A percentile compares a stretch with the other conserved stretches of the same genome.
Evolutionary conservation across 1,140 invertebrate genomes (phyloP).

Genomic region (Lucilia cuprina): DNA sequence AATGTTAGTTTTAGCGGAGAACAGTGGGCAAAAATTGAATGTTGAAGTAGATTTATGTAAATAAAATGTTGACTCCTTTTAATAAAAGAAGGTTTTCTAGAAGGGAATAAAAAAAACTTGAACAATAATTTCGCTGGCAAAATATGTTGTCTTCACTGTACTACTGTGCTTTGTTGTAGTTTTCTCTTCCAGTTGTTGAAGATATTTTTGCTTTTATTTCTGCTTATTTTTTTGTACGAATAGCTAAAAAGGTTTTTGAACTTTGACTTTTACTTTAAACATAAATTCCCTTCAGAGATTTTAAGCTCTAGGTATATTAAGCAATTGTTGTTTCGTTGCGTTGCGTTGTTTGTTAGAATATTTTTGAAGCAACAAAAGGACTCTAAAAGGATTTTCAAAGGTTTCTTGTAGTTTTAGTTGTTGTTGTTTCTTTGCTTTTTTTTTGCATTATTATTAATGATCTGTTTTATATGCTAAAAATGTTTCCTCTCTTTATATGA

Average conservation of each 20-base stretch:
- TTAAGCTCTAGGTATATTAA: not conserved
- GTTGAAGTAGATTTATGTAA: no score
- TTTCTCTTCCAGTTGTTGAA: not conserved
- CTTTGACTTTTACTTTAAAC: not conserved
- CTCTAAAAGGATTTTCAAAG: not conserved
- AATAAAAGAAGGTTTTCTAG: no score
- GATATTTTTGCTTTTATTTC: not conserved
- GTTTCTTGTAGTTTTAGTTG: not conserved
- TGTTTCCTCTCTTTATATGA: not conserved
- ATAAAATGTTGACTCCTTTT: no score
- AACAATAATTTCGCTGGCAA: no score
- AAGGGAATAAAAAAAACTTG: no score
- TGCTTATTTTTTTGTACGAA: not conserved
- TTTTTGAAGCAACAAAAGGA: not conserved
- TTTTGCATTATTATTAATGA: not conserved
- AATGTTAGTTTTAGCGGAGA: no score
- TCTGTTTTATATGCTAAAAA: not conserved
- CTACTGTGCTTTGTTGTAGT: not conserved
- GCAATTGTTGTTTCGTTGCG: not conserved
- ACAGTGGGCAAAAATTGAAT: no score
- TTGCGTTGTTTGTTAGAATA: not conserved
- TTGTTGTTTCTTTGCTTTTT: not conserved
- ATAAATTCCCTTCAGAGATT: not conserved
- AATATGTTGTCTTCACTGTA: no score
- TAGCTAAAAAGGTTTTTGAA: not conserved